phyloP scores from a whole-genome alignment of 2,888 invertebrate species.

The Lapara coniferarum region DNA sequence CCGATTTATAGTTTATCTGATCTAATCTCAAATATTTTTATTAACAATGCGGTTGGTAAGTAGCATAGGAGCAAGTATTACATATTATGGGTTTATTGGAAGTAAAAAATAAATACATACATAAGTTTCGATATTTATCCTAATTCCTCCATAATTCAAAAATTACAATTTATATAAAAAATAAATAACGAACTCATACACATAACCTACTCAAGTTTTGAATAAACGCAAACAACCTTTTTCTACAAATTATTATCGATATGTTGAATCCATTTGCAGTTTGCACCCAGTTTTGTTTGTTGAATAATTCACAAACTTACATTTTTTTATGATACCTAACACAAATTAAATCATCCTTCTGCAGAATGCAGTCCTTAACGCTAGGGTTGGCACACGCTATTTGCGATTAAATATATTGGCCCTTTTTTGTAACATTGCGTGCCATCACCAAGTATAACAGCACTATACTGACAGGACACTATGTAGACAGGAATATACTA shows the following conservation, averaged over 20 bases:
- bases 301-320: slow-evolving; percentile 5
- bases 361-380: not conserved
- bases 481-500: too few species aligned
- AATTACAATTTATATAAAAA: not conserved
- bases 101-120: too few species aligned
- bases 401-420: not conserved
- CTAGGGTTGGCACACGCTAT: not conserved
- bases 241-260: not conserved
- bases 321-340: not conserved
- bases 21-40: too few species aligned
- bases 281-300: not conserved
- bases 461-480: too few species aligned
- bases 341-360: not conserved
- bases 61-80: too few species aligned
- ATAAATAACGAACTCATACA: not conserved
- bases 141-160: not conserved
- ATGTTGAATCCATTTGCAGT: not conserved
- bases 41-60: too few species aligned
- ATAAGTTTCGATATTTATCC: too few species aligned
- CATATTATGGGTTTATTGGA: too few species aligned
- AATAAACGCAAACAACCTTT: not conserved
- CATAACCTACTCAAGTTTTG: not conserved
- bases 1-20: not conserved
- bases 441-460: too few species aligned
- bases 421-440: too few species aligned